phyloP scores from a whole-genome alignment of 2,113 vertebrate genomes.

The Callionymus lyra region DNA sequence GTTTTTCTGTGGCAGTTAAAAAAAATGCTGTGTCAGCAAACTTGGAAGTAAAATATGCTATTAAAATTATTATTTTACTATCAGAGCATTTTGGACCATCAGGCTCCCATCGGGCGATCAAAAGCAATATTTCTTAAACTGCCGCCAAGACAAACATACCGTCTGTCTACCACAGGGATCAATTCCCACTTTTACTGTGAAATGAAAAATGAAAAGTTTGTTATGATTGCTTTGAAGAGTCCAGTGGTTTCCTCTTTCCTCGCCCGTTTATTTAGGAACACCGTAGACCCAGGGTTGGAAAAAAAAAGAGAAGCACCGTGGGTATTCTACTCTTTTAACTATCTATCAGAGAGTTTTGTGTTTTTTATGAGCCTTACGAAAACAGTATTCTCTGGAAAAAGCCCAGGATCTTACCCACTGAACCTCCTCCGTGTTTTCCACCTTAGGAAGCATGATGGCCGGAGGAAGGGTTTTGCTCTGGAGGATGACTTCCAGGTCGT shows the following conservation, averaged over 20 bases:
- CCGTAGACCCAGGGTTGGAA: slow-evolving; percentile 11
- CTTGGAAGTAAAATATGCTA: too few relatives aligned
- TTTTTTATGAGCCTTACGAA: neutral
- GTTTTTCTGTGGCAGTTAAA: too few relatives aligned
- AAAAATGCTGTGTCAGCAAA: too few relatives aligned
- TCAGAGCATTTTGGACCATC: slow-evolving; percentile 40
- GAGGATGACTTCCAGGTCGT: slow-evolving; percentile 78
- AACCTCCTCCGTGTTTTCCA: slow-evolving; percentile 80
- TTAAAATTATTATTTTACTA: neutral
- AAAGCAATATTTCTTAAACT: slow-evolving; percentile 56
- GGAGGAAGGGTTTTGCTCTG: slow-evolving; percentile 76
- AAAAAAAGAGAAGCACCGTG: too few relatives aligned
- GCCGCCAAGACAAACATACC: slow-evolving; percentile 55
- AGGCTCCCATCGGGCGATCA: slow-evolving; percentile 43
- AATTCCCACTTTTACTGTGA: slow-evolving; percentile 55
- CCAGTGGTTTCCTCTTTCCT: slow-evolving; percentile 54
- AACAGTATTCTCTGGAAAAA: too few relatives aligned
- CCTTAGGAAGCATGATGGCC: slow-evolving; percentile 92
- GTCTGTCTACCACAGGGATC: slow-evolving; percentile 49
- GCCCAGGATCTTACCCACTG: slow-evolving; percentile 74
- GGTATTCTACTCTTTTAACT: neutral
- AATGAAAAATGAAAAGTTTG: slow-evolving; percentile 52
- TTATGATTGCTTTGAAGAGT: slow-evolving; percentile 65
- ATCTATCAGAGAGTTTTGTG: neutral
- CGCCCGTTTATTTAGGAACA: slow-evolving; percentile 34